A percentile compares a stretch with the other conserved stretches of the same genome.
phyloP scores from a whole-genome alignment of 2,888 invertebrate species.

The Idaea dimidiata region DNA sequence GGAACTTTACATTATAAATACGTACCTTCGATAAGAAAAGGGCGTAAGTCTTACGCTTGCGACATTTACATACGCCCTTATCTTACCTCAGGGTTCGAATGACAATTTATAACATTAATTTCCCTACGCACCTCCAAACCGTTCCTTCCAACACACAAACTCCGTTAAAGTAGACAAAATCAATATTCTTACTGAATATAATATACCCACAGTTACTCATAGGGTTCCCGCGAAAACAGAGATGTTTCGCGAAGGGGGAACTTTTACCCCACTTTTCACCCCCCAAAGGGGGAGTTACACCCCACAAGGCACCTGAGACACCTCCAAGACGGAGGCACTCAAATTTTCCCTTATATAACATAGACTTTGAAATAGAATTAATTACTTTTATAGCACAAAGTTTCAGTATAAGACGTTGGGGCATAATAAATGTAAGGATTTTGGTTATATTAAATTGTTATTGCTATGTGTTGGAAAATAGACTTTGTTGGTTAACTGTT shows the following conservation, averaged over 20 bases:
- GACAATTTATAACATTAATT: not conserved
- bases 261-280: conserved; percentile 9
- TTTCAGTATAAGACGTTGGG: conserved; percentile 36
- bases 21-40: too few relatives aligned
- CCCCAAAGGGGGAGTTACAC: conserved; percentile 9
- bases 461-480: not conserved
- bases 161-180: not conserved
- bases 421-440: conserved; percentile 10
- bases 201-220: conserved; percentile 37
- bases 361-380: conserved; percentile 33
- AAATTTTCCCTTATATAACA: conserved; percentile 53
- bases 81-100: too few relatives aligned
- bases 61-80: too few relatives aligned
- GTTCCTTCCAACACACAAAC: not conserved
- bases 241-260: conserved; percentile 31
- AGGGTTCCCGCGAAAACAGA: conserved; percentile 50
- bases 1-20: too few relatives aligned
- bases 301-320: conserved; percentile 50
- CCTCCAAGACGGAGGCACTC: conserved; percentile 54
- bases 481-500: not conserved
- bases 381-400: conserved; percentile 45
- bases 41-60: too few relatives aligned
- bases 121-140: not conserved
- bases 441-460: conserved; percentile 5
- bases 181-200: conserved; percentile 1